Base-by-base conservation (phyloP, 2,113 vertebrate species). In the Malurus melanocephalus region DNA sequence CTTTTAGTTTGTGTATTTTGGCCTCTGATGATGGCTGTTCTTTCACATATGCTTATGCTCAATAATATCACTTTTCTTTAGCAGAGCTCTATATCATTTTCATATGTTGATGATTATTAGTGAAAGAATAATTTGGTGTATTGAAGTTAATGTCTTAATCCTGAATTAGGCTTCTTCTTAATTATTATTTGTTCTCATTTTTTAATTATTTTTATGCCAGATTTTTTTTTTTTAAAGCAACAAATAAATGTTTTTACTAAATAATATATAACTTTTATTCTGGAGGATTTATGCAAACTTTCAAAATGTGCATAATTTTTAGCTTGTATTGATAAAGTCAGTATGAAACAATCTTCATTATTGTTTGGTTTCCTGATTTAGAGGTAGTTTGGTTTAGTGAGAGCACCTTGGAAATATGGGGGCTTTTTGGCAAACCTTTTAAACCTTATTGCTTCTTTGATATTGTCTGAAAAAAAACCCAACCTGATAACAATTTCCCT, bases 191-290 rank as follows among this genome's bases (percentile, higher is more conserved):
- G 1, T 45, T 80, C 13, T 69, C n/a, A 3, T 61, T 57, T 72
- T 51, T 2, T 11, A 57, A 30, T 35, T 32, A 51, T 38, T 72
- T 64, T 79, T 18, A 38, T 49, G 17, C 1, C 14, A 51, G 17
- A 43, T 55, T 61, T 42, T 0, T 38, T 55, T 61, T 42, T 0
- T 38, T 38, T 38, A 38, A 38, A 38, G 38, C 3, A 23, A 13
- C 9, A 51, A 51, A 49, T 16, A 5, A 6, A 14, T 27, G 1
- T 35, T 71, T 48, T 82, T 32, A 35, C 4, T 42, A 74, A 48
- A 9, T 20, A 27, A 32, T 35, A 35, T 4, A 4, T 40, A 51
- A 23, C 0, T 19, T 85, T 66, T 76, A 16, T 53, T 75, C 6
- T 59, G 17, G 4, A 62, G 5, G 5, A 72, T 79, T 68, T 38